These are phyloP conservation scores for Camelus bactrianus DNA, from an alignment of 2,113 vertebrate species.

Conservation along the genomic window DNA sequence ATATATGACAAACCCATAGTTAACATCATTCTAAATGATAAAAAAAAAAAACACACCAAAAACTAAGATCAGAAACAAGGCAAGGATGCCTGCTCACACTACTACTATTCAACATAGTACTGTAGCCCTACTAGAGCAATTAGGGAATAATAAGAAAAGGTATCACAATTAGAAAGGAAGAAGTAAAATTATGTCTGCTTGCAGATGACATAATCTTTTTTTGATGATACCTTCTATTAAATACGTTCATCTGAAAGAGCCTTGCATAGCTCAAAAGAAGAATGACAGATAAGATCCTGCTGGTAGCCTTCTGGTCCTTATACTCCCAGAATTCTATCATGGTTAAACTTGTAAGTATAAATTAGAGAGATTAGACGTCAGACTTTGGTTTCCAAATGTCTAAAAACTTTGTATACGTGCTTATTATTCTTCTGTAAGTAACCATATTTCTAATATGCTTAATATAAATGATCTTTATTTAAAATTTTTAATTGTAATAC, in stretches of 20 bases:
- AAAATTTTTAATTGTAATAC: not conserved
- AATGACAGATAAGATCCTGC: not conserved
- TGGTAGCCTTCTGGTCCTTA: not conserved
- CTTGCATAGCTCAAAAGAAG: not conserved
- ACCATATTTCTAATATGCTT: conserved; percentile 42
- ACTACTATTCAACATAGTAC: not conserved
- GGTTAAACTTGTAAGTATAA: not conserved
- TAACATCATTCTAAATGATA: not conserved
- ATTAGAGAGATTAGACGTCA: conserved; percentile 7
- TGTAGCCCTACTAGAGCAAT: not conserved
- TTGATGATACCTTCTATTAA: not conserved
- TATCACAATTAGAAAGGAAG: not conserved
- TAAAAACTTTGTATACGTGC: not conserved
- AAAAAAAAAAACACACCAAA: not conserved
- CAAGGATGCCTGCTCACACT: not conserved
- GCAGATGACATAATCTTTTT: not conserved
- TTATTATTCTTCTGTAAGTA: not conserved
- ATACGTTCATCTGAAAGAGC: not conserved
- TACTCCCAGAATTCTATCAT: not conserved
- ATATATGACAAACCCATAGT: not conserved
- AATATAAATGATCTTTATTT: not conserved
- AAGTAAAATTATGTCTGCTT: not conserved
- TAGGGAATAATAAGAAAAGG: not conserved
- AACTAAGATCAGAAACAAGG: not conserved
- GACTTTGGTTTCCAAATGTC: conserved; percentile 1